These are phyloP conservation scores for Fissipunctia ypsillon DNA, from an alignment of 2,888 invertebrate genomes.

Conservation along the genomic window DNA sequence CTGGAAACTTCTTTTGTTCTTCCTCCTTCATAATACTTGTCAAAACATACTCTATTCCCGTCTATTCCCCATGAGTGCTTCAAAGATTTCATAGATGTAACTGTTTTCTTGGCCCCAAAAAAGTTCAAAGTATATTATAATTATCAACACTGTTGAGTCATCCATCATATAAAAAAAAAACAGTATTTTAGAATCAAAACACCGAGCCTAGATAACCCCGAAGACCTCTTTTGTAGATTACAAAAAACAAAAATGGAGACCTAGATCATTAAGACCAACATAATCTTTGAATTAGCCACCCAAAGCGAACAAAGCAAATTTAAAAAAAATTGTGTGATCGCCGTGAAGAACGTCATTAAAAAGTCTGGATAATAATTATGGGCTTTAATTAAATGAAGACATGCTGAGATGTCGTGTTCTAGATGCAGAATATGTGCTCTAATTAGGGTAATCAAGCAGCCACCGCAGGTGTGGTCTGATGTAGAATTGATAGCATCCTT, in stretches of 20 bases:
- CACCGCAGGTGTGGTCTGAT: conserved; percentile 50
- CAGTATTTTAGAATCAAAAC: not conserved
- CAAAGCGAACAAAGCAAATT: conserved; percentile 22
- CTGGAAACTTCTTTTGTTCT: no score
- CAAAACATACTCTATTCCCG: no score
- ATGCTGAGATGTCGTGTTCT: conserved; percentile 49
- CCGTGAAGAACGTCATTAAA: not conserved
- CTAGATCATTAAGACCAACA: conserved; percentile 13
- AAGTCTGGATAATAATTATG: conserved; percentile 47
- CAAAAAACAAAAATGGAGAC: conserved; percentile 21
- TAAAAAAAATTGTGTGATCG: conserved; percentile 29
- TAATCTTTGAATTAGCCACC: conserved; percentile 20
- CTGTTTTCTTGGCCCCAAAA: conserved; percentile 19
- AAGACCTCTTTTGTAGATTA: conserved; percentile 20
- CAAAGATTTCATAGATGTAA: no score
- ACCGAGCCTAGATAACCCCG: conserved; percentile 36
- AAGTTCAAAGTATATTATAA: conserved; percentile 12
- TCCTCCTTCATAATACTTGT: no score
- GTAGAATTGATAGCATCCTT: conserved; percentile 30
- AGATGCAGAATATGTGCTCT: conserved; percentile 41
- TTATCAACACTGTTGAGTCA: not conserved
- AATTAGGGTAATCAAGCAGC: conserved; percentile 51
- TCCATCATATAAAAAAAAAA: not conserved
- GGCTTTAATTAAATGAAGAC: conserved; percentile 46
- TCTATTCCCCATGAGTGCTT: no score